Evolutionary conservation across 2,113 vertebrate species (phyloP).

Genomic region (Oceanites oceanicus): DNA sequence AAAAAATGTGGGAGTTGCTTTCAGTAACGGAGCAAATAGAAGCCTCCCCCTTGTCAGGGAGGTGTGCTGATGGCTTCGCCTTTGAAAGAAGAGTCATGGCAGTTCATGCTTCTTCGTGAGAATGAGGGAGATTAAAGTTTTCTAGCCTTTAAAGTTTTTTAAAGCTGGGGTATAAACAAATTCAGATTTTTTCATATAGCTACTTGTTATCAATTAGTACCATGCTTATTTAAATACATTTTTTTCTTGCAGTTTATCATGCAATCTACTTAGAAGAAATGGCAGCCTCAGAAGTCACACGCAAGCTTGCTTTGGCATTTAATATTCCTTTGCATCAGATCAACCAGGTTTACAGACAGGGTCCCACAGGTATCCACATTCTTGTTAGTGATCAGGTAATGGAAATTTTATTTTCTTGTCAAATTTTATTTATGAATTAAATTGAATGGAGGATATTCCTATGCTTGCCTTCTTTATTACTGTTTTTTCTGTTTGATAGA

Average conservation of each 20-base stretch:
- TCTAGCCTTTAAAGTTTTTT: background rate
- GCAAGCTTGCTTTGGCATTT: slow-evolving; percentile 89
- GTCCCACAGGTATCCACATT: slow-evolving; percentile 92
- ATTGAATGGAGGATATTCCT: background rate
- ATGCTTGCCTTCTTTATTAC: background rate
- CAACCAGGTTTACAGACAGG: slow-evolving; percentile 93
- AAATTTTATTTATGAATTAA: background rate
- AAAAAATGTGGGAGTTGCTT: background rate
- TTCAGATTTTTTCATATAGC: background rate
- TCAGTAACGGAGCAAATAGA: background rate
- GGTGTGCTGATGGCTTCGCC: too few relatives aligned
- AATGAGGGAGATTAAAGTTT: background rate
- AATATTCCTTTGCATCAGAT: slow-evolving; percentile 88
- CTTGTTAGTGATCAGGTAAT: slow-evolving; percentile 92
- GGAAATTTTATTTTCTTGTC: background rate
- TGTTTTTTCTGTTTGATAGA: background rate
- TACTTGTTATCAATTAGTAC: background rate
- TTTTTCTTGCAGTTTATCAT: slow-evolving; percentile 84
- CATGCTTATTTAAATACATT: background rate
- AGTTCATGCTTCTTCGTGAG: background rate
- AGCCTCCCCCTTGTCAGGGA: background rate
- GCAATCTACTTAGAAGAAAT: slow-evolving; percentile 95
- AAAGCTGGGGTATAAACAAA: background rate
- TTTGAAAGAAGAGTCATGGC: background rate
- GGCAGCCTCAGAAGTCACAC: slow-evolving; percentile 88